Base-by-base conservation (phyloP, 1,140 invertebrate genomes). In the Copidosoma floridanum region DNA sequence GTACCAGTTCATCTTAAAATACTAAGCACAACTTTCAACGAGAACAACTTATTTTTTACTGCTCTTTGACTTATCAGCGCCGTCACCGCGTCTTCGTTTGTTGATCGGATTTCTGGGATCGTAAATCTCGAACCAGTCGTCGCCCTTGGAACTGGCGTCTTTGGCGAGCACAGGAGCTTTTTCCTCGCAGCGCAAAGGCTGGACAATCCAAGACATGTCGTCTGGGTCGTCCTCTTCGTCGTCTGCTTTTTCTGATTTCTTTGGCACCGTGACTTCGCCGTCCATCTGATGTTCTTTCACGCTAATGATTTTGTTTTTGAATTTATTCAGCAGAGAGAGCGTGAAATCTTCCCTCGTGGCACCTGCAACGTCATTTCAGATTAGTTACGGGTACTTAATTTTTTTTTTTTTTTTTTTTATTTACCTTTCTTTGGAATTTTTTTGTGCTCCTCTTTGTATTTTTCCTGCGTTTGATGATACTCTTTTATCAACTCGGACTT, bases 91-190 rank as follows among this genome's bases (percentile, higher is more conserved):
- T 73, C 94, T 86, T 51, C 95, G 82, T 82, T 97, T 94, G 67
- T 94, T 98, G 0, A 99, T 77, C 0, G 93, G 91, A 84, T 98
- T 98, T 67, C 96, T 82, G 0, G 97, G 97, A 82, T 98, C 95
- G 71, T 90, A 91, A 57, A 97, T 94, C 71, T 97, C 94, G 76
- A 96, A 99, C 92, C 96, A 95, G 74, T 98, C 95, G 68, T 94
- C 90, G 55, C 88, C 85, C 74, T 94, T 95, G 4, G 88, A 92
- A 67, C 93, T 98, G 0, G 97, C 97, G 84, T 99, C 97, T 74
- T 96, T 94, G 0, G 97, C 97, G 52, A 95, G 80, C 16, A 93
- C 87, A 0, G 88, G 85, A 1, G 80, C 82, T 60, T 87, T 85
- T 10, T 90, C 87, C 63, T 93, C 89, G 73, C 93, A 95, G 12